A percentile compares a stretch with the other conserved stretches of the same genome.
These are phyloP conservation scores for Orestias chungarensis DNA, from an alignment of 2,797 vertebrate species.

Conservation along the genomic window DNA sequence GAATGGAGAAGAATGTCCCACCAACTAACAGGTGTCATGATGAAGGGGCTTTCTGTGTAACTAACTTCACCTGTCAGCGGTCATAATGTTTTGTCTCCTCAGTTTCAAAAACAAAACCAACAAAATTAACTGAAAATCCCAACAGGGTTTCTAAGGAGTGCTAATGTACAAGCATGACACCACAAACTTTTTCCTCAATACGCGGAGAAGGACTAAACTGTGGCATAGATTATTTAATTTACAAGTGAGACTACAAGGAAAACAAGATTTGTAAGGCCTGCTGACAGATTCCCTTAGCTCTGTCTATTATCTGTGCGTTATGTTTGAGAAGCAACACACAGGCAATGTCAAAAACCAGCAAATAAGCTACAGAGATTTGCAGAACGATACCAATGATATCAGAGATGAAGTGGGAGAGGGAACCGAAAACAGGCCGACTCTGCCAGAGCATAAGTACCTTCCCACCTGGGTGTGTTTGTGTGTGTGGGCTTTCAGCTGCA, in stretches of 20 bases:
- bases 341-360: constrained; percentile 18
- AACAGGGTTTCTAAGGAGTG: neutral
- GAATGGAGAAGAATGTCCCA: neutral
- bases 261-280: constrained; percentile 10
- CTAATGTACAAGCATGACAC: neutral
- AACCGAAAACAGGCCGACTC: constrained; percentile 11
- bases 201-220: neutral
- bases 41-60: neutral
- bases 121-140: neutral
- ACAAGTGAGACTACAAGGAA: constrained; percentile 25
- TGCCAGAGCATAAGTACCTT: constrained; percentile 15
- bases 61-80: neutral
- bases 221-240: constrained; percentile 49
- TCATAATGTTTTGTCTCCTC: neutral
- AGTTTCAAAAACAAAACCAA: neutral
- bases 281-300: constrained; percentile 15
- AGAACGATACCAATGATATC: constrained; percentile 37
- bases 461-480: constrained; percentile 16
- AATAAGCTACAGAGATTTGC: constrained; percentile 13
- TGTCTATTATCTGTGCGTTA: constrained; percentile 12
- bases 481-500: constrained; percentile 27
- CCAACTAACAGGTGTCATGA: neutral
- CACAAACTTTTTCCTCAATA: neutral
- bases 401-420: constrained; percentile 10
- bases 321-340: constrained; percentile 23